phyloP scores from a whole-genome alignment of 2,797 vertebrate species.

The Melanotaenia boesemani region DNA sequence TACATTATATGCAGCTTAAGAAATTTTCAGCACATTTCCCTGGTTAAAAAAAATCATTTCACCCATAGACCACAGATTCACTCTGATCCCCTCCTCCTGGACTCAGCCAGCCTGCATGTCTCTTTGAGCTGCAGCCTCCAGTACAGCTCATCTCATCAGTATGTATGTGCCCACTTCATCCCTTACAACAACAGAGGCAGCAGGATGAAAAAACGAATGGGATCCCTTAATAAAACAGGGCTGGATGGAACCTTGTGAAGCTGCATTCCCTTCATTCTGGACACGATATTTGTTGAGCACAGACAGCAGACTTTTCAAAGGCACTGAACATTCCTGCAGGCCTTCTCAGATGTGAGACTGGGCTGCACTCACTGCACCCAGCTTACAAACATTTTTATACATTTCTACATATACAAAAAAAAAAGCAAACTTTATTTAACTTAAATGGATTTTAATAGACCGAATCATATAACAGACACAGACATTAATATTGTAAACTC shows the following conservation, averaged over 20 bases:
- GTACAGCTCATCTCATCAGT: constrained; percentile 75
- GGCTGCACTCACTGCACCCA: constrained; percentile 63
- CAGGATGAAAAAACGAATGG: constrained; percentile 70
- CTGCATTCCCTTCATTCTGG: constrained; percentile 82
- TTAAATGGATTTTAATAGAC: too few relatives aligned
- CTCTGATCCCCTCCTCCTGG: constrained; percentile 41
- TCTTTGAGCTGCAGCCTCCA: constrained; percentile 67
- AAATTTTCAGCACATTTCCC: constrained; percentile 5
- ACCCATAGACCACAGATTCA: constrained; percentile 31
- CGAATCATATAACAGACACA: too few relatives aligned
- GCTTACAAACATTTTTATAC: constrained; percentile 22
- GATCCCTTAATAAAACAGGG: constrained; percentile 83
- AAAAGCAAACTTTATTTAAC: too few relatives aligned
- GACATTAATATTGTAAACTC: too few relatives aligned
- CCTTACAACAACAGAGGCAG: constrained; percentile 73
- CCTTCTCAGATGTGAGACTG: constrained; percentile 74
- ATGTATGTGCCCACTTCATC: constrained; percentile 73
- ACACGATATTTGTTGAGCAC: constrained; percentile 77
- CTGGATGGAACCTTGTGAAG: constrained; percentile 75
- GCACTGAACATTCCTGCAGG: constrained; percentile 79
- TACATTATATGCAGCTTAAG: neutral
- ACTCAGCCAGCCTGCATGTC: constrained; percentile 33
- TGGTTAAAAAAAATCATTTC: constrained; percentile 16
- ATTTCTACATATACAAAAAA: constrained; percentile 11
- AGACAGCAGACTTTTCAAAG: constrained; percentile 81